These are phyloP conservation scores for Ceratina calcarata DNA, from an alignment of 1,140 invertebrate genomes.

Conservation along the genomic window DNA sequence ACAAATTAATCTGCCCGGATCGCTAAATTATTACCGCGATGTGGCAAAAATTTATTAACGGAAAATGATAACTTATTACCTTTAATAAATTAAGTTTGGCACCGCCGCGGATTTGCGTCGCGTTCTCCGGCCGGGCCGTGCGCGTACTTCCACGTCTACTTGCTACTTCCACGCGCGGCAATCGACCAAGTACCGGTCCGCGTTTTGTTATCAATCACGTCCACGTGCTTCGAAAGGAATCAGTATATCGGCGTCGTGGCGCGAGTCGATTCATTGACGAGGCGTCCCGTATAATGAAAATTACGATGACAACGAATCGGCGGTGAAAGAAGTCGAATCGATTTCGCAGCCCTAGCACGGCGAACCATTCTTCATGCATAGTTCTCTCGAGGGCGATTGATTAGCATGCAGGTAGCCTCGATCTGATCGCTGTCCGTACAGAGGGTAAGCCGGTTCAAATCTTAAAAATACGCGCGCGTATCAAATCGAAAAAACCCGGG, in stretches of 20 bases:
- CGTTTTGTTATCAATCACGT: slow-evolving; percentile 44
- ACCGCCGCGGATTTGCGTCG: neutral
- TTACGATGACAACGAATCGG: slow-evolving; percentile 44
- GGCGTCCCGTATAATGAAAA: slow-evolving; percentile 36
- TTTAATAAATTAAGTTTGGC: slow-evolving; percentile 47
- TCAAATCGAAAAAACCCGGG: slow-evolving; percentile 64
- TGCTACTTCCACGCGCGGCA: neutral
- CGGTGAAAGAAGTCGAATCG: slow-evolving; percentile 28
- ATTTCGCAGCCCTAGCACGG: slow-evolving; percentile 53
- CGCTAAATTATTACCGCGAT: slow-evolving; percentile 47
- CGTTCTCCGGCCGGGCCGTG: no score
- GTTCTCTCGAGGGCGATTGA: slow-evolving; percentile 44
- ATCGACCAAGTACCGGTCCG: slow-evolving; percentile 26
- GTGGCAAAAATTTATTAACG: slow-evolving; percentile 43
- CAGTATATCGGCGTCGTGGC: slow-evolving; percentile 20
- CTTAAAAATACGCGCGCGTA: slow-evolving; percentile 62
- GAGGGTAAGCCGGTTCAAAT: slow-evolving; percentile 55
- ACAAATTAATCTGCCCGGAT: slow-evolving; percentile 55
- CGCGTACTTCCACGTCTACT: neutral
- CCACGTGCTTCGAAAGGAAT: slow-evolving; percentile 36
- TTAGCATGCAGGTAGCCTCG: slow-evolving; percentile 69
- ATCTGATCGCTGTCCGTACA: slow-evolving; percentile 63
- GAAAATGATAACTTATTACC: slow-evolving; percentile 43
- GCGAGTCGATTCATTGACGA: slow-evolving; percentile 21
- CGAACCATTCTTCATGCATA: slow-evolving; percentile 56